Conservation (phyloP, 2,113 vertebrate genomes). For the Corythoichthys intestinalis region DNA sequence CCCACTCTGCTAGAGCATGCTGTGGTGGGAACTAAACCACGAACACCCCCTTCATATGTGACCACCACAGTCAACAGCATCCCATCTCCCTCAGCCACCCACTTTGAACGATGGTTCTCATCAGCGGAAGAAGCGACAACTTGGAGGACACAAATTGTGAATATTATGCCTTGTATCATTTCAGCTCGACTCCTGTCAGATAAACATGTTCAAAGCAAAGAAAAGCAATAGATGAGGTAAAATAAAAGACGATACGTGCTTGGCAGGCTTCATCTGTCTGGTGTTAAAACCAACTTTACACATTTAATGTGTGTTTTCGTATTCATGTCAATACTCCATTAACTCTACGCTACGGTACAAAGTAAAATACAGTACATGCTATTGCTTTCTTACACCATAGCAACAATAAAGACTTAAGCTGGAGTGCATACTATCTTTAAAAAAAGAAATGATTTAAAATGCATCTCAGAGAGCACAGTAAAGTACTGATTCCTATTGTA, state of each 20-base stretch:
- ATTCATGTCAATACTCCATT: background rate
- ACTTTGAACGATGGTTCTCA: background rate
- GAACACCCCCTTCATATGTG: background rate
- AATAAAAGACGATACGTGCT: background rate
- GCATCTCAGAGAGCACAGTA: background rate
- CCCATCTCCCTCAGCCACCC: constrained; percentile 28
- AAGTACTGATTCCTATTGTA: background rate
- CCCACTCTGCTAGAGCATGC: constrained; percentile 75
- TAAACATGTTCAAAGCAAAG: constrained; percentile 30
- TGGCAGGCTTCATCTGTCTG: background rate
- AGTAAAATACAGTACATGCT: background rate
- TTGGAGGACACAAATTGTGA: constrained; percentile 45
- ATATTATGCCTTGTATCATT: constrained; percentile 40
- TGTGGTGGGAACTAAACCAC: constrained; percentile 74
- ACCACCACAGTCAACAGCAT: constrained; percentile 13
- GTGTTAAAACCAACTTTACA: background rate
- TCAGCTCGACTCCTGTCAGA: constrained; percentile 30
- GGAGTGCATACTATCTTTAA: background rate
- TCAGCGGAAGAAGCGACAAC: constrained; percentile 13
- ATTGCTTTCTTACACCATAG: background rate
- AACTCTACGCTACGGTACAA: background rate
- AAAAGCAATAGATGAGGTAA: constrained; percentile 8
- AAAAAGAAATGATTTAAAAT: background rate
- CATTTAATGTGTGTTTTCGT: background rate
- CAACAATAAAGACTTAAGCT: background rate